Evolutionary conservation across 2,797 vertebrate genomes (phyloP).

Genomic region (Okamejei kenojei): DNA sequence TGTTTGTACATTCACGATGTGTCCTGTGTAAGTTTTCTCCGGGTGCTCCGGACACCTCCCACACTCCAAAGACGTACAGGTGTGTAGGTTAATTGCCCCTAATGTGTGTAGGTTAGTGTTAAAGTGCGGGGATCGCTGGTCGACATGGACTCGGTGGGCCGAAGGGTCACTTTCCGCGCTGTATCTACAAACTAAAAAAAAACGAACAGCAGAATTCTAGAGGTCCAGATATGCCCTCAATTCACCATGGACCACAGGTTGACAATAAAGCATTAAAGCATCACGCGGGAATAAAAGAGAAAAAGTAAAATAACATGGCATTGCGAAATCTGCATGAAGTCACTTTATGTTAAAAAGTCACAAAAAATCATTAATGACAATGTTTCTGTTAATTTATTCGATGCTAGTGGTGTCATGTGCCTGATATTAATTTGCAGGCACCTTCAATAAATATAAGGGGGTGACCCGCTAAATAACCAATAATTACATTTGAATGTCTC

Average conservation of each 20-base stretch:
- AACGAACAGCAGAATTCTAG: background rate
- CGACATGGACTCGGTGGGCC: too few species aligned
- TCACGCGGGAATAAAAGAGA: background rate
- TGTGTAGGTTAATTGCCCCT: too few species aligned
- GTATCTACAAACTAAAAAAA: too few species aligned
- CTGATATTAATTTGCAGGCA: conserved; percentile 29
- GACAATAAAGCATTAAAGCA: background rate
- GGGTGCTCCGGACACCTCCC: too few species aligned
- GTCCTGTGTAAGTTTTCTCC: too few species aligned
- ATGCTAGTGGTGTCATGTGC: background rate
- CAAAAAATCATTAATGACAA: conserved; percentile 21
- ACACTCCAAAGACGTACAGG: too few species aligned
- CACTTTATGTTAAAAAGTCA: background rate
- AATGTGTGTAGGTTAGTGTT: too few species aligned
- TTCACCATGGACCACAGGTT: background rate
- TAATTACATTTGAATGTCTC: conserved; percentile 34
- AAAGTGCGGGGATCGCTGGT: too few species aligned
- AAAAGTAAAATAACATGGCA: background rate
- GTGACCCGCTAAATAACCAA: conserved; percentile 26
- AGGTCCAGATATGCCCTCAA: background rate
- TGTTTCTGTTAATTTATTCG: conserved; percentile 36
- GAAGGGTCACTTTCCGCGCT: too few species aligned
- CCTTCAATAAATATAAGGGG: conserved; percentile 23
- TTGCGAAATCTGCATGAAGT: background rate
- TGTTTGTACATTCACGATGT: too few species aligned